These are phyloP conservation scores for Netelia fuscicornis DNA, from an alignment of 2,888 invertebrate species.

Conservation along the genomic window DNA sequence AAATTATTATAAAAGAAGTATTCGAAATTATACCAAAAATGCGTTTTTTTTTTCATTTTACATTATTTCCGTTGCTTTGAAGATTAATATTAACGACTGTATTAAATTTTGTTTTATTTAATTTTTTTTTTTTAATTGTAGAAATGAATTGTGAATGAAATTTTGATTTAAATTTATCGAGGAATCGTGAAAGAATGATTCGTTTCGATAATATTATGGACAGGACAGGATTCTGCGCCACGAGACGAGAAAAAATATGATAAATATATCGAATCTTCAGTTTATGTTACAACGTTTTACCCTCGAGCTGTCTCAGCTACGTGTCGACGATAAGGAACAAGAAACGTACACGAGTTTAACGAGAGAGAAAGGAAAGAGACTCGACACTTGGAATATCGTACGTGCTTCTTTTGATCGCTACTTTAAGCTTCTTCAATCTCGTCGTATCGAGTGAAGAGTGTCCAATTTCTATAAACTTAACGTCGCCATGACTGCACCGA, in stretches of 20 bases:
- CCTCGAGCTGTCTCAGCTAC: constrained; percentile 48
- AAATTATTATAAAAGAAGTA: too few species aligned
- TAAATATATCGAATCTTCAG: not conserved
- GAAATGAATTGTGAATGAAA: too few species aligned
- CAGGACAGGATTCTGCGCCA: not conserved
- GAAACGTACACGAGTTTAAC: constrained; percentile 24
- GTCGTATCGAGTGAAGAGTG: constrained; percentile 26
- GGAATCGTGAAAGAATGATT: not conserved
- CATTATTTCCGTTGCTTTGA: too few species aligned
- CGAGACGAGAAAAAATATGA: not conserved
- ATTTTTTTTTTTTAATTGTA: too few species aligned
- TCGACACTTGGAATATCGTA: constrained; percentile 37
- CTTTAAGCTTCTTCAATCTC: constrained; percentile 4
- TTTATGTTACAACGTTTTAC: constrained; percentile 14
- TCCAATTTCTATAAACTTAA: constrained; percentile 33
- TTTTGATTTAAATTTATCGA: not conserved
- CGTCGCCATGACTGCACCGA: not conserved
- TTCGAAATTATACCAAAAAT: too few species aligned
- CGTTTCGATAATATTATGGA: not conserved
- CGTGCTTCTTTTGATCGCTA: constrained; percentile 47
- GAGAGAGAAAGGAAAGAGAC: not conserved
- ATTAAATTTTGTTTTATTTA: too few species aligned
- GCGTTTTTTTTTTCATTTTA: too few species aligned
- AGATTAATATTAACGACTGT: too few species aligned
- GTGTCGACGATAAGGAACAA: constrained; percentile 44